Percentiles rank a stretch among this genome's conserved stretches.
Evolutionary conservation across 2,113 vertebrate species (phyloP).

Genomic region (Catagonus wagneri): DNA sequence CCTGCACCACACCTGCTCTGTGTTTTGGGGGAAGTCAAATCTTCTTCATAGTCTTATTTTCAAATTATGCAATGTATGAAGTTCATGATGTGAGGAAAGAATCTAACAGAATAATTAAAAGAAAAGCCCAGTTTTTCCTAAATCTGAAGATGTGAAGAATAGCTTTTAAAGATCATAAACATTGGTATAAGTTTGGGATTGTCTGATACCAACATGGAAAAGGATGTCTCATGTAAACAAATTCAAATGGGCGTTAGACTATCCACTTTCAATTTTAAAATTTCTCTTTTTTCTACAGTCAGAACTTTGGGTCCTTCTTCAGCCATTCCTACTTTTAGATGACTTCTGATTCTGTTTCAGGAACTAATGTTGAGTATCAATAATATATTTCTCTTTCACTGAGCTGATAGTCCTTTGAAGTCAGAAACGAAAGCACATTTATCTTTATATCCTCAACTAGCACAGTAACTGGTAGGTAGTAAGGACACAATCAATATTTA

Average conservation of each 20-base stretch:
- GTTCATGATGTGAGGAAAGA: not conserved
- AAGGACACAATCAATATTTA: not conserved
- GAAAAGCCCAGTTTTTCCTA: not conserved
- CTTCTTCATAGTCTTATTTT: not conserved
- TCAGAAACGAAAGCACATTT: conserved; percentile 13
- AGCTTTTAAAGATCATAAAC: not conserved
- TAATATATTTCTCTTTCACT: not conserved
- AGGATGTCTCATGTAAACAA: not conserved
- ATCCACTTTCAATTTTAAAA: not conserved
- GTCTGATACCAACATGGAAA: not conserved
- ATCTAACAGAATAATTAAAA: not conserved
- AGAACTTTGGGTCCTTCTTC: not conserved
- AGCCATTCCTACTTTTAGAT: not conserved
- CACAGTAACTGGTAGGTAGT: not conserved
- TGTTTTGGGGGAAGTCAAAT: not conserved
- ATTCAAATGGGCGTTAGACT: not conserved
- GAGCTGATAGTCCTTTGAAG: not conserved
- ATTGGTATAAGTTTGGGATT: not conserved
- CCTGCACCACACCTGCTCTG: not conserved
- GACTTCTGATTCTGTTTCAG: not conserved
- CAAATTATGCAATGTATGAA: not conserved
- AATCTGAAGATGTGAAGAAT: not conserved
- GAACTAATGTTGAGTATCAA: not conserved
- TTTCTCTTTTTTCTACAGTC: not conserved
- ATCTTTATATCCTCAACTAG: conserved; percentile 21